These are phyloP conservation scores for Australoheros facetus DNA, from an alignment of 2,797 vertebrate genomes.

Conservation along the genomic window DNA sequence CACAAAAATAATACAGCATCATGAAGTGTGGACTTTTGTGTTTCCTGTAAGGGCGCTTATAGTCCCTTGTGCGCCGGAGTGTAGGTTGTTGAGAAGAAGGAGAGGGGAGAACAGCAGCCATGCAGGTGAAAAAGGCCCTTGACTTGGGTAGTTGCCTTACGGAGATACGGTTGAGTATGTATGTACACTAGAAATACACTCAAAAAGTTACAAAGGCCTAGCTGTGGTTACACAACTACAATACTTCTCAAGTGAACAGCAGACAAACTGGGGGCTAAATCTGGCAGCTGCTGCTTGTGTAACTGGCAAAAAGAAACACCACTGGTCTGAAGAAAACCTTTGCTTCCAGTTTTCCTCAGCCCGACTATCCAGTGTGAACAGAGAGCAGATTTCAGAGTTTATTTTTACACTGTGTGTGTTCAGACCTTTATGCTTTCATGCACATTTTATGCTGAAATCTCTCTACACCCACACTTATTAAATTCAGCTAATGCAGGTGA, in stretches of 20 bases:
- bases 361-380: not conserved
- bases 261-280: slow-evolving; percentile 42
- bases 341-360: slow-evolving; percentile 5
- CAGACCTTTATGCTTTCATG: slow-evolving; percentile 9
- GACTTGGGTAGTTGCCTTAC: slow-evolving; percentile 5
- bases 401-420: not conserved
- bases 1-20: not conserved
- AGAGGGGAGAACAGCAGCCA: not conserved
- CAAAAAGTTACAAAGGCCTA: slow-evolving; percentile 2
- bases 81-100: slow-evolving; percentile 2
- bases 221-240: slow-evolving; percentile 53
- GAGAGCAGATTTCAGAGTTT: slow-evolving; percentile 7
- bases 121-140: slow-evolving; percentile 34
- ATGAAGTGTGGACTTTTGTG: not conserved
- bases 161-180: slow-evolving; percentile 24
- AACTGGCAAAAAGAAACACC: slow-evolving; percentile 20
- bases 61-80: not conserved
- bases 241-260: slow-evolving; percentile 42
- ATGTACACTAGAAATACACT: not conserved
- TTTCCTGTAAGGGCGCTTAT: slow-evolving; percentile 19
- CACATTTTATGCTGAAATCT: not conserved
- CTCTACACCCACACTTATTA: not conserved
- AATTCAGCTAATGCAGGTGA: not conserved
- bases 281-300: slow-evolving; percentile 45
- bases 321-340: slow-evolving; percentile 32